Base-by-base conservation (phyloP, 2,888 invertebrate genomes). In the Trisateles emortualis region DNA sequence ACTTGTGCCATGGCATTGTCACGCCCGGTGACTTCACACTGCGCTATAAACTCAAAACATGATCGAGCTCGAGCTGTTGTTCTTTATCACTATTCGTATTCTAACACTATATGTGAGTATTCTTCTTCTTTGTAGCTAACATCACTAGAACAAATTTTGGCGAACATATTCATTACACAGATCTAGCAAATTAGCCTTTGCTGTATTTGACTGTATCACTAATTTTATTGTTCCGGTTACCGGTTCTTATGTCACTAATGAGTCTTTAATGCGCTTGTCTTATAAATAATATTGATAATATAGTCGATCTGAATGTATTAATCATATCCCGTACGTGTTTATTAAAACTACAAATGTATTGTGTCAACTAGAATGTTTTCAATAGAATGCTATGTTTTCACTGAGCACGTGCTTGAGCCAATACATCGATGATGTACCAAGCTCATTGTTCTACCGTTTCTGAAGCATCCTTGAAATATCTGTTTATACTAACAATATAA, bases 1-100 rank as follows among this genome's bases (percentile, higher is more conserved):
- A 78, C 85, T 84, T 83, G 87, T 88, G 64, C 46, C 56, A 67
- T 65, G 61, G 59, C 59, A 52, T 52, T 73, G 74, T 67, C 71
- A 72, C 74, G 71, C 59, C 55, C 48, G 64, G 73, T 81, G 81
- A 80, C 78, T 79, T 84, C 77, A 79, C 62, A 60, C 59, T 62
- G 14, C n/a, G 30, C 38, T 13, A 14, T 36, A 33, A 16, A 62
- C 54, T 36, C 40, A 41, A 32, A 47, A 41, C 45, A 64, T 67
- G 70, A 58, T 62, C 46, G 56, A 64, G 38, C 48, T 74, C 30
- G 69, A 77, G 63, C 59, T 76, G 36, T 53, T 79, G 33, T 61
- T 79, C 45, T 68, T 56, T 48, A 57, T 74, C 51, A 52, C 74
- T 30, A 60, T 67, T 49, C 76, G 75, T 49, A 61, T 81, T 64